phyloP scores from a whole-genome alignment of 2,113 vertebrate genomes.

The Apteryx owenii region DNA sequence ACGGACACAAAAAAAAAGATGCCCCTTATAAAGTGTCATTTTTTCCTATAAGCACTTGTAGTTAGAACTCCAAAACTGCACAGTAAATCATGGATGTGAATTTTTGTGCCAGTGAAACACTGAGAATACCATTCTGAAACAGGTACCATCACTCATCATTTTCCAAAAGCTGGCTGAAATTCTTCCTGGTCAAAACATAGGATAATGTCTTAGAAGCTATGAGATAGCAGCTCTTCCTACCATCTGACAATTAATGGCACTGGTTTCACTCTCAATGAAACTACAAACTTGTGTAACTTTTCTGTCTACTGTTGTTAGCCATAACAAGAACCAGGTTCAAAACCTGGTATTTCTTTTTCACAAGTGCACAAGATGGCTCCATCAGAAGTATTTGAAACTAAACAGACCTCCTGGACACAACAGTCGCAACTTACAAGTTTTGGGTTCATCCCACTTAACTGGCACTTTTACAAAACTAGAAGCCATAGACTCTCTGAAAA shows the following conservation, averaged over 20 bases:
- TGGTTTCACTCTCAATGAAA: neutral
- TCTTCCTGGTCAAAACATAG: neutral
- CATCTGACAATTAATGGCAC: neutral
- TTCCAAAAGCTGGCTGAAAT: neutral
- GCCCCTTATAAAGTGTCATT: neutral
- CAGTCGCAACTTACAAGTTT: neutral
- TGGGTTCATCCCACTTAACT: neutral
- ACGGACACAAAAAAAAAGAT: neutral
- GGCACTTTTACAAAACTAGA: neutral
- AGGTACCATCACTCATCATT: neutral
- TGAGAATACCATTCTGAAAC: neutral
- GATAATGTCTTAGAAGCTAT: neutral
- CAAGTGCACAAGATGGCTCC: neutral
- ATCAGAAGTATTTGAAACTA: neutral
- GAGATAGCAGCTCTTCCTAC: neutral
- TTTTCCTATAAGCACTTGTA: neutral
- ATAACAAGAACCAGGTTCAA: neutral
- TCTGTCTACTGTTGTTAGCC: neutral
- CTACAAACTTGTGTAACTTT: fast-evolving
- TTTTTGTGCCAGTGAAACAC: neutral
- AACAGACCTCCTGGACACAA: neutral
- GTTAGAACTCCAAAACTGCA: neutral
- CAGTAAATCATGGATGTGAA: neutral
- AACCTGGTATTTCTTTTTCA: neutral
- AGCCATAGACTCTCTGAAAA: neutral